These are phyloP conservation scores for Stichodactyla helianthus DNA, from an alignment of 64 coral and sea anemone species.

Conservation along the genomic window DNA sequence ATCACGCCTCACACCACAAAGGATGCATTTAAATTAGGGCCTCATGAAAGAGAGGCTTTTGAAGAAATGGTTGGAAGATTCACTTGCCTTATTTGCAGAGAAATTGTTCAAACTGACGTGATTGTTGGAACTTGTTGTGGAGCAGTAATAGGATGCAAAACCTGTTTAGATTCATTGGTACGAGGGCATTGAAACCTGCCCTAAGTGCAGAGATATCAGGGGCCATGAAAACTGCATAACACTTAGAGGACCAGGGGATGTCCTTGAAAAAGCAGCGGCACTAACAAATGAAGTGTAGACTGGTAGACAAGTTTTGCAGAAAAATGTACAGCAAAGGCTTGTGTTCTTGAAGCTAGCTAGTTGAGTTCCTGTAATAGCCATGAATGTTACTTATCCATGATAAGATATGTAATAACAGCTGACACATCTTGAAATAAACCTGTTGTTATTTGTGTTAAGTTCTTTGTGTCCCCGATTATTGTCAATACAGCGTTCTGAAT, in stretches of 20 bases:
- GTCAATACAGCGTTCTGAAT: too few species aligned
- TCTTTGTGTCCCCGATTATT: too few species aligned
- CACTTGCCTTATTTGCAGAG: background rate
- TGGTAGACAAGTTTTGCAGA: too few species aligned
- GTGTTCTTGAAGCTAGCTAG: too few species aligned
- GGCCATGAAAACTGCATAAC: background rate
- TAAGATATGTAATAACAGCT: too few species aligned
- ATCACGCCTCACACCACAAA: too few species aligned
- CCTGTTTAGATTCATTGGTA: background rate
- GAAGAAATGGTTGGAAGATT: background rate
- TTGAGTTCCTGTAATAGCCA: too few species aligned
- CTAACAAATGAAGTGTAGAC: background rate
- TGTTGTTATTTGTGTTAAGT: too few species aligned
- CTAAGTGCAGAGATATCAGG: slow-evolving; percentile 8
- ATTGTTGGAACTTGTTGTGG: background rate
- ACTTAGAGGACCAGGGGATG: background rate
- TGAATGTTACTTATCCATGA: too few species aligned
- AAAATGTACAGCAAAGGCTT: too few species aligned
- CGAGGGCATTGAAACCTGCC: background rate
- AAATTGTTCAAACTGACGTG: background rate
- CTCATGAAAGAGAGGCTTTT: background rate
- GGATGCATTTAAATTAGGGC: background rate
- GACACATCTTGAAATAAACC: too few species aligned
- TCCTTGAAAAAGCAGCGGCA: background rate
- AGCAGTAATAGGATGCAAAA: background rate